Conservation (phyloP, 2,888 invertebrate genomes). For the Eupithecia pulchellata region DNA sequence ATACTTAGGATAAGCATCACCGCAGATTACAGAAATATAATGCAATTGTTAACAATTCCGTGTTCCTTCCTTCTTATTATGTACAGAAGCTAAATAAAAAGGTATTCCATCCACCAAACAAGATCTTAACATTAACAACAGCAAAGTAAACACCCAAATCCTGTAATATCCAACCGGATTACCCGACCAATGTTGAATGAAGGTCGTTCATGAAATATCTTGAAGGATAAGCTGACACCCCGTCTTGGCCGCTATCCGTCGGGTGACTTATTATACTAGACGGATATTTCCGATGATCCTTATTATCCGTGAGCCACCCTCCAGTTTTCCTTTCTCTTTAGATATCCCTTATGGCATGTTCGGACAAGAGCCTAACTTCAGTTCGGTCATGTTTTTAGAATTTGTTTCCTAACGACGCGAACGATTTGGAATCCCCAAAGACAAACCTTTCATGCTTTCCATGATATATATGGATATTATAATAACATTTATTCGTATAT, state of each 20-base stretch:
- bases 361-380: neutral
- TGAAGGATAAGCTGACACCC: conserved; percentile 11
- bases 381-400: neutral
- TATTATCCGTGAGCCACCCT: conserved; percentile 13
- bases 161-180: conserved; percentile 21
- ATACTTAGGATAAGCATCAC: neutral
- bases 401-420: neutral
- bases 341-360: neutral
- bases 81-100: neutral
- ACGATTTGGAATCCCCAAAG: too few relatives aligned
- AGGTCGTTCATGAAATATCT: conserved; percentile 4
- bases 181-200: conserved; percentile 17
- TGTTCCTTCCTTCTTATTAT: neutral
- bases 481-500: too few relatives aligned
- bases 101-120: neutral
- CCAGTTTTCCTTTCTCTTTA: neutral
- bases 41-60: neutral
- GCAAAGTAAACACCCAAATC: conserved; percentile 8
- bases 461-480: too few relatives aligned
- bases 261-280: conserved; percentile 6
- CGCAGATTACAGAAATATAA: neutral
- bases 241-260: conserved; percentile 3
- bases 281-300: neutral
- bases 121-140: neutral
- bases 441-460: too few relatives aligned